Evolutionary conservation across 2,888 invertebrate genomes (phyloP).

Genomic region (Polyploca ridens): DNA sequence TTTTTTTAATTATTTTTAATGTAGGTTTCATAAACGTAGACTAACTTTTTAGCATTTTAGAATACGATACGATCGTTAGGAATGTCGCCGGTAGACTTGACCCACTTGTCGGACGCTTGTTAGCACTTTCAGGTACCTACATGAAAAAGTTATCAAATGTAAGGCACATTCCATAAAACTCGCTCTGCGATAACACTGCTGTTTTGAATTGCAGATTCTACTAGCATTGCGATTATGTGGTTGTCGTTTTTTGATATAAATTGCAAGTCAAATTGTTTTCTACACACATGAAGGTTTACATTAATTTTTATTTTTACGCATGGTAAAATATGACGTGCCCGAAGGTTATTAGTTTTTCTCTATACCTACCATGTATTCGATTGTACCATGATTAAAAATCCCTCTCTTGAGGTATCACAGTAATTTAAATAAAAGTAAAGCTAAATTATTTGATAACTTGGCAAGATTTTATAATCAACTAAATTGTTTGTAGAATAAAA

Average conservation of each 20-base stretch:
- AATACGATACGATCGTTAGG: conserved; percentile 39
- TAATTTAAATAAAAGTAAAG: no score
- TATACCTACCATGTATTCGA: no score
- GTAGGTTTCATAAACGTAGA: neutral
- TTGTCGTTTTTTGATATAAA: conserved; percentile 6
- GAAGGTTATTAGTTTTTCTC: no score
- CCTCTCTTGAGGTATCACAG: no score
- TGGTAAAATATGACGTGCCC: no score
- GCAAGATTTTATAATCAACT: no score
- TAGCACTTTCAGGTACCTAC: conserved; percentile 41
- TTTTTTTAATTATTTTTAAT: neutral
- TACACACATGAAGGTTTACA: no score
- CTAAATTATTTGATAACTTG: no score
- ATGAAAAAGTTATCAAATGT: conserved; percentile 24
- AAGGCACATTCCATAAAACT: conserved; percentile 13
- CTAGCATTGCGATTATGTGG: neutral
- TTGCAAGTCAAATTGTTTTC: no score
- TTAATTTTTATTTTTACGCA: no score
- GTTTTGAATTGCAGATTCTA: conserved; percentile 11
- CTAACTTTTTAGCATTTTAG: conserved; percentile 35
- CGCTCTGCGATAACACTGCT: conserved; percentile 7
- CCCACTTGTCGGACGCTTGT: conserved; percentile 42
- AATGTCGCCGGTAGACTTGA: conserved; percentile 41
- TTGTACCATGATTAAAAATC: no score
- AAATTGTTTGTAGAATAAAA: no score